A percentile compares a stretch with the other conserved stretches of the same genome.
Conservation (phyloP, 2,888 invertebrate species). For the Drosophila lacicola region DNA sequence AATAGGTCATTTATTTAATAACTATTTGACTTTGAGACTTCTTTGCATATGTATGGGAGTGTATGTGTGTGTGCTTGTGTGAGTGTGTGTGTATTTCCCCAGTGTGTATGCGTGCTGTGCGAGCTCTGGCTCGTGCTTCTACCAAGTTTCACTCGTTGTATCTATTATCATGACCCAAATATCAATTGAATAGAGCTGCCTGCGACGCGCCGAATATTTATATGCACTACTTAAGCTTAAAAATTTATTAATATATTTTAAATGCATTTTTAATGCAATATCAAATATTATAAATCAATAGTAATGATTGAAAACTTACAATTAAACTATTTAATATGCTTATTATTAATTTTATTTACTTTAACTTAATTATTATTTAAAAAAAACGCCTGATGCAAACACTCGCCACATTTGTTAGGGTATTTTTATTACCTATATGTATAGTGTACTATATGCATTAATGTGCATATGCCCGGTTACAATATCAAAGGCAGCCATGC, state of each 20-base stretch:
- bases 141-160: conserved; percentile 31
- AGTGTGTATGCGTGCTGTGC: conserved; percentile 17
- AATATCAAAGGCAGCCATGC: conserved; percentile 53
- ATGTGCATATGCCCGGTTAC: conserved; percentile 15
- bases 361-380: background rate
- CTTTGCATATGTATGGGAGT: conserved; percentile 9
- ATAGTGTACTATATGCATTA: background rate
- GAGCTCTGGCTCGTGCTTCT: conserved; percentile 8
- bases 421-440: conserved; percentile 4
- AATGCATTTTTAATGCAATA: background rate
- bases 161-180: conserved; percentile 50
- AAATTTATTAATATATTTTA: background rate
- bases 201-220: conserved; percentile 6
- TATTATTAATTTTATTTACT: conserved; percentile 1
- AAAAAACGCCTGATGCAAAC: background rate
- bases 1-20: conserved; percentile 51
- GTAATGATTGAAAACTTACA: background rate
- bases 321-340: background rate
- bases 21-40: conserved; percentile 34
- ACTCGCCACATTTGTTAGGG: background rate
- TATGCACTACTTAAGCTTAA: background rate
- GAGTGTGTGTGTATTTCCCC: conserved; percentile 8
- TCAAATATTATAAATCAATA: conserved; percentile 7
- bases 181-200: conserved; percentile 28
- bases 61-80: conserved; percentile 1